phyloP scores from a whole-genome alignment of 2,113 vertebrate species.

The Grallaria varia region DNA sequence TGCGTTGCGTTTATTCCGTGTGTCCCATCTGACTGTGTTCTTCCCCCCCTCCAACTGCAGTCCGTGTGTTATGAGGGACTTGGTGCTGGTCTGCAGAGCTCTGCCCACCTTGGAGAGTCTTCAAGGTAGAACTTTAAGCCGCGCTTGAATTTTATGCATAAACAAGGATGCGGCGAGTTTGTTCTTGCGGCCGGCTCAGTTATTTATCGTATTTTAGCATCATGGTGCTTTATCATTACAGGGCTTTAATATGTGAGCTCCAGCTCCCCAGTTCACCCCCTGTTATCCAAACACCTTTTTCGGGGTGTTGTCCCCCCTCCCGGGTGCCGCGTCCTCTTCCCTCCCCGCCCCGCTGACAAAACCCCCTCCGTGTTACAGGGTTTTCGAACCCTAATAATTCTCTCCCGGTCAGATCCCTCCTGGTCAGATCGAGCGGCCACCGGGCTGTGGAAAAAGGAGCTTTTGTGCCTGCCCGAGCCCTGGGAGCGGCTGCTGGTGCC shows the following conservation, averaged over 20 bases:
- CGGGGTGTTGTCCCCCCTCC: background rate
- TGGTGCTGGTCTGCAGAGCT: background rate
- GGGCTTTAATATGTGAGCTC: background rate
- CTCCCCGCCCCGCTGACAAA: background rate
- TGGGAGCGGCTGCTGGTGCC: slow-evolving; percentile 24
- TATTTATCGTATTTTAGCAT: background rate
- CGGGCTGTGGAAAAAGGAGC: slow-evolving; percentile 41
- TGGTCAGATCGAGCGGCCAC: background rate
- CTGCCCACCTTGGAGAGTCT: background rate
- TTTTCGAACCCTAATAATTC: background rate
- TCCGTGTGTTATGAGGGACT: rapidly evolving
- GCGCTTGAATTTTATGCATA: background rate
- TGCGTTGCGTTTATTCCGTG: rapidly evolving
- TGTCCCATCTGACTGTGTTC: background rate
- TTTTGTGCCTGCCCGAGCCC: slow-evolving; percentile 1
- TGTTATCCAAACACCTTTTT: background rate
- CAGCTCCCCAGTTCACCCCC: background rate
- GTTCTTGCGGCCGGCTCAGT: background rate
- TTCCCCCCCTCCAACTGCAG: background rate
- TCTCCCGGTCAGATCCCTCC: background rate
- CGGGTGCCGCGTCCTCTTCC: background rate
- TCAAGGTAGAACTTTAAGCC: background rate
- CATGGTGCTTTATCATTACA: no score
- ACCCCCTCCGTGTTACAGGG: background rate
- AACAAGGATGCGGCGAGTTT: background rate